Percentiles rank a stretch among this genome's conserved stretches.
Conservation (phyloP, 2,888 invertebrate genomes). For the Xestoiulus laeticollis region DNA sequence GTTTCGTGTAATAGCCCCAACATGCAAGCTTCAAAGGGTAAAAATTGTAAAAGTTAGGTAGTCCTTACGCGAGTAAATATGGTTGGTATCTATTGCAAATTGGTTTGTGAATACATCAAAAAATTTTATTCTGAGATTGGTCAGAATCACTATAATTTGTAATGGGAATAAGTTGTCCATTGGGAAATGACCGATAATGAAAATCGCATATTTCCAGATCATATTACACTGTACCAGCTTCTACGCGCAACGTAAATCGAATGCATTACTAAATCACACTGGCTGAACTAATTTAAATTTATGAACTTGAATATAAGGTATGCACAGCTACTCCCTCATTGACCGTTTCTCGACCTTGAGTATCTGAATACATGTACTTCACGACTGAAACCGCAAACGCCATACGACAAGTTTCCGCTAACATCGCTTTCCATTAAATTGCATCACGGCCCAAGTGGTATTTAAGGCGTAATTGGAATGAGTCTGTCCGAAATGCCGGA, state of each 20-base stretch:
- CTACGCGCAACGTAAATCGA: background rate
- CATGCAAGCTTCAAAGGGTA: too few relatives aligned
- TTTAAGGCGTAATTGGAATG: slow-evolving; percentile 48
- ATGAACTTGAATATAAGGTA: too few relatives aligned
- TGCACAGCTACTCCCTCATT: background rate
- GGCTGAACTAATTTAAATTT: too few relatives aligned
- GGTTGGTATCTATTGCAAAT: too few relatives aligned
- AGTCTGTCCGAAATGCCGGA: slow-evolving; percentile 46
- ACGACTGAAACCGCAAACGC: background rate
- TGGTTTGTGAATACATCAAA: too few relatives aligned
- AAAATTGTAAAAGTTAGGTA: too few relatives aligned
- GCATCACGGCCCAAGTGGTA: background rate
- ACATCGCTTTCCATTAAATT: background rate
- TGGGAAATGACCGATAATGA: background rate
- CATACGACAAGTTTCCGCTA: background rate
- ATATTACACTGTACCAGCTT: background rate
- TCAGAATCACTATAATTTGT: background rate
- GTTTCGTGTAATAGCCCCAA: too few relatives aligned
- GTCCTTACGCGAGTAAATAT: too few relatives aligned
- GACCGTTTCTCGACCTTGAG: background rate
- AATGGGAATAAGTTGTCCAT: background rate
- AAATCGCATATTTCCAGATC: too few relatives aligned
- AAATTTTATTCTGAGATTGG: background rate
- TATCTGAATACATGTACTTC: background rate
- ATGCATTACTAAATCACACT: background rate